phyloP scores from a whole-genome alignment of 2,888 invertebrate species.

The Micoletzkya japonica region DNA sequence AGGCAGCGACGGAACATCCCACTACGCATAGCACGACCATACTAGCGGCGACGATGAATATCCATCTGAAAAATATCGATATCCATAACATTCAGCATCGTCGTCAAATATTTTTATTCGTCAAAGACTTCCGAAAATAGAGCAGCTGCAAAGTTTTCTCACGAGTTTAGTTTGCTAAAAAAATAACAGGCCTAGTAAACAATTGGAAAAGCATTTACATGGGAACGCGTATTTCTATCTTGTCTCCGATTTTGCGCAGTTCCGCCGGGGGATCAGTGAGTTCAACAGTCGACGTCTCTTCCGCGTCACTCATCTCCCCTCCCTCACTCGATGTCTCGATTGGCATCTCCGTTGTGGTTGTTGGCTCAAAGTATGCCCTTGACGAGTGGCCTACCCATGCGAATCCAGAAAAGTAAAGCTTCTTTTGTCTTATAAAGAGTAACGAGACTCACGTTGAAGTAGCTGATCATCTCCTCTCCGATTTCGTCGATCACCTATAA shows the following conservation, averaged over 20 bases:
- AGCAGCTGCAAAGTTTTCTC: background rate
- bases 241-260: constrained; percentile 21
- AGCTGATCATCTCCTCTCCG: constrained; percentile 54
- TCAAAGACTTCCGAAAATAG: background rate
- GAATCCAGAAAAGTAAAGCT: background rate
- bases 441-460: constrained; percentile 45
- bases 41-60: constrained; percentile 16
- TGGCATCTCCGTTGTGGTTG: background rate
- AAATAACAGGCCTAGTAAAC: background rate
- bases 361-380: constrained; percentile 16
- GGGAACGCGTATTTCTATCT: constrained; percentile 24
- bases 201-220: background rate
- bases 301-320: background rate
- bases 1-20: background rate
- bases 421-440: background rate
- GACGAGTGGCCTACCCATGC: too few species aligned
- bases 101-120: background rate
- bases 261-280: background rate
- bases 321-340: constrained; percentile 1
- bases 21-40: constrained; percentile 4
- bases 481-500: constrained; percentile 61
- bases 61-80: constrained; percentile 17
- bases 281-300: background rate
- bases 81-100: background rate
- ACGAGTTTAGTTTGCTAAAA: background rate